A percentile compares a stretch with the other conserved stretches of the same genome.
Evolutionary conservation across 1,140 invertebrate genomes (phyloP).

Genomic region (Ceratosolen fusciceps): DNA sequence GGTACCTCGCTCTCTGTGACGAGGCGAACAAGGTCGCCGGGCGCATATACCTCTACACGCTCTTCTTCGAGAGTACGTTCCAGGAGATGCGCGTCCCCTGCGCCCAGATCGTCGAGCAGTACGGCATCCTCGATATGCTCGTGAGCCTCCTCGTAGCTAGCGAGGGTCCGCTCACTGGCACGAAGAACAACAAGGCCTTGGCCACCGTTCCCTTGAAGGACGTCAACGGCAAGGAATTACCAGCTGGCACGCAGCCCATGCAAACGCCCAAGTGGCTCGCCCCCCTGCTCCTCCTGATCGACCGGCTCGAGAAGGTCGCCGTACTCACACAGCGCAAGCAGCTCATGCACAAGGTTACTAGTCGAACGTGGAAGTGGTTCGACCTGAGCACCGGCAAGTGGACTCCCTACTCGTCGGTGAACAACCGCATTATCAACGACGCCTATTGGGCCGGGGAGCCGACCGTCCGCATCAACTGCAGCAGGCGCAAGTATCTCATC

Average conservation of each 20-base stretch:
- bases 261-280: slow-evolving; percentile 86
- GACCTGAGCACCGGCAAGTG: slow-evolving; percentile 86
- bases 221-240: slow-evolving; percentile 40
- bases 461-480: slow-evolving; percentile 81
- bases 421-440: slow-evolving; percentile 87
- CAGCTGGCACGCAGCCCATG: slow-evolving; percentile 48
- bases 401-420: slow-evolving; percentile 81
- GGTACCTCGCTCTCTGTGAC: slow-evolving; percentile 70
- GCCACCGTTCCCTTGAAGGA: slow-evolving; percentile 54
- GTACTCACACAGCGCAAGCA: slow-evolving; percentile 80
- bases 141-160: slow-evolving; percentile 72
- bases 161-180: slow-evolving; percentile 66
- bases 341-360: slow-evolving; percentile 78
- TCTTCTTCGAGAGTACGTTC: slow-evolving; percentile 81
- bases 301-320: slow-evolving; percentile 86
- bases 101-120: slow-evolving; percentile 74
- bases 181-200: slow-evolving; percentile 55
- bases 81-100: slow-evolving; percentile 81
- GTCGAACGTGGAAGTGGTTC: slow-evolving; percentile 86
- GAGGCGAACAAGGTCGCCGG: slow-evolving; percentile 77
- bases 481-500: slow-evolving; percentile 83
- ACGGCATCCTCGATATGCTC: slow-evolving; percentile 73
- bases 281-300: slow-evolving; percentile 83
- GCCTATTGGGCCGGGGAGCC: slow-evolving; percentile 85
- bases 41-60: slow-evolving; percentile 82